Evolutionary conservation across 2,797 vertebrate species (phyloP).

Genomic region (Champsocephalus esox): DNA sequence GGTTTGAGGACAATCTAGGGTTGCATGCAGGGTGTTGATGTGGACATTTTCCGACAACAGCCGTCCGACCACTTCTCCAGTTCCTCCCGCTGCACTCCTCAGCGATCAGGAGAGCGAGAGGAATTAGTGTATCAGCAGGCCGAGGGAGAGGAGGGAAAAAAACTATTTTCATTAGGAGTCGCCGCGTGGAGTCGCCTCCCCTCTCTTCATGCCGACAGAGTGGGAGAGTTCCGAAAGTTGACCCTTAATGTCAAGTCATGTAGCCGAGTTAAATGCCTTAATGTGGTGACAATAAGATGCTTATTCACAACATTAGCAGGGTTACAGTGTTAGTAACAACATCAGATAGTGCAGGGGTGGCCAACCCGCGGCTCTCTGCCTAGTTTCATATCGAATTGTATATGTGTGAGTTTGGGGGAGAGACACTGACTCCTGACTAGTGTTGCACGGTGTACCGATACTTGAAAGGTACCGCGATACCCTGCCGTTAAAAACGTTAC

Average conservation of each 20-base stretch:
- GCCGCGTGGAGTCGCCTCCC: conserved; percentile 65
- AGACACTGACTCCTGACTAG: too few relatives aligned
- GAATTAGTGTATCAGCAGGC: conserved; percentile 67
- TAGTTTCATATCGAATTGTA: too few relatives aligned
- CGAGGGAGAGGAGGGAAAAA: conserved; percentile 77
- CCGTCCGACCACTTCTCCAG: conserved; percentile 59
- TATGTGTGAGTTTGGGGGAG: too few relatives aligned
- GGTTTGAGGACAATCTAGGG: conserved; percentile 21
- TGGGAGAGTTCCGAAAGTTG: conserved; percentile 65
- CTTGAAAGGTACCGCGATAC: too few relatives aligned
- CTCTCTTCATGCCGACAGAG: conserved; percentile 49
- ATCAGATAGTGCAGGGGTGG: too few relatives aligned
- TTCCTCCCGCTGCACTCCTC: conserved; percentile 67
- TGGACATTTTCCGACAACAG: conserved; percentile 72
- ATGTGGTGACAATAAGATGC: conserved; percentile 20
- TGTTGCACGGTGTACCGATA: too few relatives aligned
- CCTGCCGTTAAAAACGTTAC: too few relatives aligned
- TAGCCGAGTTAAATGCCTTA: conserved; percentile 28
- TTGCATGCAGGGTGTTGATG: conserved; percentile 56
- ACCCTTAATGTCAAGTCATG: conserved; percentile 44
- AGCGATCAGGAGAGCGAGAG: conserved; percentile 74
- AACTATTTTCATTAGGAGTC: conserved; percentile 78
- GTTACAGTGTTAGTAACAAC: too few relatives aligned
- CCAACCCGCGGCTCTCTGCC: too few relatives aligned
- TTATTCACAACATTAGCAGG: not conserved